Evolutionary conservation across 30 jellyfish, hydroid and myxozoan species (phyloP), one percentile per base, ranked within the genome.

Genomic region (Nemopilema nomurai): DNA sequence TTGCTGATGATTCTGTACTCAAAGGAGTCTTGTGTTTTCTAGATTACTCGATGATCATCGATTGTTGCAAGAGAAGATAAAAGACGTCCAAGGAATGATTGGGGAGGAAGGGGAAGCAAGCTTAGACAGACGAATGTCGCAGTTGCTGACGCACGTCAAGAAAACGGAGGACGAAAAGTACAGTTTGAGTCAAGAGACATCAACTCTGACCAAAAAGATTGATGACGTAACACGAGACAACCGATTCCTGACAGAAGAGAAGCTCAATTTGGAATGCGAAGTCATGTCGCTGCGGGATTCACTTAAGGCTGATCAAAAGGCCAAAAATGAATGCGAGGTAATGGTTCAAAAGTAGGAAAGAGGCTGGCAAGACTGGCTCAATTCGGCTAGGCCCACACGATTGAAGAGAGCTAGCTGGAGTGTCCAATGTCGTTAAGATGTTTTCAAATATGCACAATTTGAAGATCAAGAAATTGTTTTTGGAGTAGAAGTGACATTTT

Each of bases 301-400:
- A 7, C 76, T 95, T 18, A 77, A 87, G 7, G 82, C 91, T 33
- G 88, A 90, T 49, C 89, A 77, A 65, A 86, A 89, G 23, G 97
- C 94, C 41, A 89, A 90, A 51, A 96, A 90, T 72, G 97, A 95
- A 26, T 81, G 92, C 77, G 97, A 87, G 79, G 88, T 78, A 62
- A 6, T 41, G 57, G 6, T 13, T 3, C 57, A 41, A 13, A 41
- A 41, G 9, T n/a, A n/a, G n/a, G n/a, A n/a, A n/a, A n/a, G n/a
- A n/a, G n/a, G n/a, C n/a, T n/a, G n/a, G n/a, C n/a, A n/a, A n/a
- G n/a, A n/a, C n/a, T n/a, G n/a, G n/a, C n/a, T n/a, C n/a, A n/a
- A n/a, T n/a, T n/a, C n/a, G n/a, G n/a, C n/a, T n/a, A n/a, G n/a
- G n/a, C n/a, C n/a, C n/a, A n/a, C n/a, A n/a, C n/a, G n/a, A n/a